These are phyloP conservation scores for Apamea monoglypha DNA, from an alignment of 2,888 invertebrate species.

Conservation along the genomic window DNA sequence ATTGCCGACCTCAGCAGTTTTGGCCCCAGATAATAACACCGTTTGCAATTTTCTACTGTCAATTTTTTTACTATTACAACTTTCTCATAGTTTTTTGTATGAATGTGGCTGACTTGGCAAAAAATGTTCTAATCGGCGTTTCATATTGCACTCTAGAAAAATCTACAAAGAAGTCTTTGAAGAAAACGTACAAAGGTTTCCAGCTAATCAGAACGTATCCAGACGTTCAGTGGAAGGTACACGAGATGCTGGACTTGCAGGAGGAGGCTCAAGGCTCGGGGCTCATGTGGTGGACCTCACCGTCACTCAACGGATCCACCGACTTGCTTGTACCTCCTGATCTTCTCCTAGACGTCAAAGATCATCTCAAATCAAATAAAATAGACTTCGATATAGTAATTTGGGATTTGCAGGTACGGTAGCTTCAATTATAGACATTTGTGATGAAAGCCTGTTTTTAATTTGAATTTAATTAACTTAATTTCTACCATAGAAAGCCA, in stretches of 20 bases:
- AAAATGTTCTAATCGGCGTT: constrained; percentile 31
- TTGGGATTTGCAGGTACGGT: constrained; percentile 92
- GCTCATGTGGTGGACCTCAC: constrained; percentile 88
- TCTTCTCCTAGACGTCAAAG: constrained; percentile 90
- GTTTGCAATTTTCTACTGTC: constrained; percentile 70
- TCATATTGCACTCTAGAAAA: constrained; percentile 73
- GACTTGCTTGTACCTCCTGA: constrained; percentile 94
- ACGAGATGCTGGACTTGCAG: constrained; percentile 84
- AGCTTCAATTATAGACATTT: neutral
- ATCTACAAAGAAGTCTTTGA: constrained; percentile 81
- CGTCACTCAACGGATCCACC: constrained; percentile 89
- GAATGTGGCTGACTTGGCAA: constrained; percentile 34
- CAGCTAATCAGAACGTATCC: constrained; percentile 87
- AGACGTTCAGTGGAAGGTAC: constrained; percentile 85
- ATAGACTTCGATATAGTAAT: constrained; percentile 92
- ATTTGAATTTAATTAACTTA: constrained; percentile 1
- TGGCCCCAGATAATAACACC: constrained; percentile 31
- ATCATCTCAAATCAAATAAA: constrained; percentile 90
- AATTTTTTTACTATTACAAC: constrained; percentile 41
- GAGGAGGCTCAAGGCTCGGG: constrained; percentile 88
- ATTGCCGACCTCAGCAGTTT: constrained; percentile 8
- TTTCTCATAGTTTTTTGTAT: constrained; percentile 44
- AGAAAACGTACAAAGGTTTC: constrained; percentile 90
- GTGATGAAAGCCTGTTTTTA: neutral
- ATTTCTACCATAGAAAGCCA: constrained; percentile 89